A percentile compares a stretch with the other conserved stretches of the same genome.
phyloP scores from a whole-genome alignment of 1,140 invertebrate genomes.

The Tetranychus urticae region DNA sequence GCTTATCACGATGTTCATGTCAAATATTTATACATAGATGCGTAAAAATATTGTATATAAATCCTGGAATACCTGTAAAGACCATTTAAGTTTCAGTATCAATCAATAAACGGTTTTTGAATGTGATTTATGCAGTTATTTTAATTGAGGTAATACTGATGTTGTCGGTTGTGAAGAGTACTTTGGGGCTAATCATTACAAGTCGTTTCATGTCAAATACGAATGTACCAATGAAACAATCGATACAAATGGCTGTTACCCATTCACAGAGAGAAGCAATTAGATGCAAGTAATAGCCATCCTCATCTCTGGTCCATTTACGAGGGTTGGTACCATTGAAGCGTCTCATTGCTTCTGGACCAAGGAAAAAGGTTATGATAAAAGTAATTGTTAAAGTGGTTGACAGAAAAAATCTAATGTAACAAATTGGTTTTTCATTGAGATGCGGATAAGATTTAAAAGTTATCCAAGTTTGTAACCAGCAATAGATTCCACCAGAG shows the following conservation, averaged over 20 bases:
- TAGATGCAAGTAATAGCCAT: slow-evolving; percentile 30
- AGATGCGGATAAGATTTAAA: slow-evolving; percentile 32
- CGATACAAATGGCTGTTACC: slow-evolving; percentile 35
- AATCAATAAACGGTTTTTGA: too few species aligned
- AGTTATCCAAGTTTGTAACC: slow-evolving; percentile 37
- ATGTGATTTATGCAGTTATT: too few species aligned
- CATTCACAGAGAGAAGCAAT: slow-evolving; percentile 34
- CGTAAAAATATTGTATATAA: too few species aligned
- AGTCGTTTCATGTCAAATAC: slow-evolving; percentile 33
- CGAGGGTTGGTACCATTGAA: slow-evolving; percentile 25
- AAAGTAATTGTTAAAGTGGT: slow-evolving; percentile 32
- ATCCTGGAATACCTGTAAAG: too few species aligned
- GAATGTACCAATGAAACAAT: slow-evolving; percentile 36
- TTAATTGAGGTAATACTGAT: background rate
- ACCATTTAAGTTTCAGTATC: too few species aligned
- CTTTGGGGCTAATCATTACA: slow-evolving; percentile 22
- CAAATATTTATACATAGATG: too few species aligned
- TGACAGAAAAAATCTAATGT: slow-evolving; percentile 29
- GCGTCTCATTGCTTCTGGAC: slow-evolving; percentile 22
- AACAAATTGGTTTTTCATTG: slow-evolving; percentile 23
- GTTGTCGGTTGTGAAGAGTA: slow-evolving; percentile 8
- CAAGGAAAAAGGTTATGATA: slow-evolving; percentile 15
- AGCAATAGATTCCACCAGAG: slow-evolving; percentile 36
- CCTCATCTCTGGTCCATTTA: slow-evolving; percentile 31
- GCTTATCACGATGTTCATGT: too few species aligned